Evolutionary conservation across 2,797 vertebrate genomes (phyloP).

Genomic region (Rhinophrynus dorsalis): DNA sequence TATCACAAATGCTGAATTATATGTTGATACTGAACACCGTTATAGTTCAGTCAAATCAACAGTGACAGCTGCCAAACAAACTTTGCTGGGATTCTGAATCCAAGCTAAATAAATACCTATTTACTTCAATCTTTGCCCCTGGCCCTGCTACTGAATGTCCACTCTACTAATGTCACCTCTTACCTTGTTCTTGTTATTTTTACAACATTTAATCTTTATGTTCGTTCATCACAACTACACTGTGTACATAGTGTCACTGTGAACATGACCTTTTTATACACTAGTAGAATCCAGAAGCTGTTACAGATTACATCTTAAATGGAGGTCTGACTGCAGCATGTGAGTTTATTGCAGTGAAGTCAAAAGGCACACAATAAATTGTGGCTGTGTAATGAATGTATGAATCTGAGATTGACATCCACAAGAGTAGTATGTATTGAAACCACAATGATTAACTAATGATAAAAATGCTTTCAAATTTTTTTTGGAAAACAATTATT

Average conservation of each 20-base stretch:
- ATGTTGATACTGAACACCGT: conserved; percentile 49
- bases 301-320: not conserved
- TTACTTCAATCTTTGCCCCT: conserved; percentile 4
- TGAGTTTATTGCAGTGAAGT: not conserved
- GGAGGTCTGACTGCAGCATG: not conserved
- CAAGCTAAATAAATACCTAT: conserved; percentile 32
- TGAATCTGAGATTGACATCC: too few relatives aligned
- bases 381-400: too few relatives aligned
- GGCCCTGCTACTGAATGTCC: not conserved
- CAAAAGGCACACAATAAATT: not conserved
- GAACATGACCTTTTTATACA: conserved; percentile 25
- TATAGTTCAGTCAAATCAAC: conserved; percentile 50
- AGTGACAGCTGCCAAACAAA: conserved; percentile 33
- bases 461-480: too few relatives aligned
- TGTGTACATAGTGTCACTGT: conserved; percentile 13
- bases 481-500: too few relatives aligned
- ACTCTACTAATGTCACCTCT: conserved; percentile 16
- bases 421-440: too few relatives aligned
- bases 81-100: conserved; percentile 1
- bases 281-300: not conserved
- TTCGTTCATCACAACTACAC: conserved; percentile 16
- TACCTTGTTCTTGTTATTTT: conserved; percentile 30
- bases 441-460: too few relatives aligned
- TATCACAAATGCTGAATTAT: conserved; percentile 47
- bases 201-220: conserved; percentile 16